Conservation (phyloP, 2,888 invertebrate genomes). For the Villa cingulata region DNA sequence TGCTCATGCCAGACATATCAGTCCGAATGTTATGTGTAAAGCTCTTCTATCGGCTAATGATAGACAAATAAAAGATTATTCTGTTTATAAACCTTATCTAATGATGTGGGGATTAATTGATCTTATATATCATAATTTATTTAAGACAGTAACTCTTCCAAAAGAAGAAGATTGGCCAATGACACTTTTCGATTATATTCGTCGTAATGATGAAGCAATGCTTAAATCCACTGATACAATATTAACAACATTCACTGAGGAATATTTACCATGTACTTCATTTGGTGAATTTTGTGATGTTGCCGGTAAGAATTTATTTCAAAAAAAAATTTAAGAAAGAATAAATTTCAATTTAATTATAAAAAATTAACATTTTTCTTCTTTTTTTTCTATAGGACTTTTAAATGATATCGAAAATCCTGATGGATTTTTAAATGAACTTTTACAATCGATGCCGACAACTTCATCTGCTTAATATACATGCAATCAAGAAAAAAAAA, state of each 20-base stretch:
- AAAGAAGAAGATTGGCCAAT: conserved; percentile 82
- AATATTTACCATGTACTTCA: conserved; percentile 77
- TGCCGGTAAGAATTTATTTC: conserved; percentile 42
- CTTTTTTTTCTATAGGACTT: conserved; percentile 21
- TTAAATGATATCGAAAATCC: conserved; percentile 32
- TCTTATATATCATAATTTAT: conserved; percentile 69
- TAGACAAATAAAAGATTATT: conserved; percentile 52
- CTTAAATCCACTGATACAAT: conserved; percentile 77
- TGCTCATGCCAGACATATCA: conserved; percentile 65
- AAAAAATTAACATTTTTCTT: neutral
- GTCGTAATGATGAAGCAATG: conserved; percentile 84
- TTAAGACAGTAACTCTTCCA: conserved; percentile 64
- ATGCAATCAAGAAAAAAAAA: no score
- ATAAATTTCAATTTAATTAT: neutral
- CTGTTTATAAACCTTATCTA: conserved; percentile 71
- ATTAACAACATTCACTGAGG: conserved; percentile 69
- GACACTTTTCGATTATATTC: conserved; percentile 80
- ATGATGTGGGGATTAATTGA: conserved; percentile 78
- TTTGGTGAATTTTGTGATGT: conserved; percentile 91
- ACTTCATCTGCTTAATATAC: conserved; percentile 21
- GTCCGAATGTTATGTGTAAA: conserved; percentile 38
- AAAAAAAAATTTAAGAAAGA: neutral
- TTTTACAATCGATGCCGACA: conserved; percentile 27
- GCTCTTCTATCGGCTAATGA: conserved; percentile 38
- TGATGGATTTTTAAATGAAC: conserved; percentile 28